Evolutionary conservation across 2,888 invertebrate species (phyloP), one percentile per base, ranked within the genome.

Genomic region (Chelonus formosanus): DNA sequence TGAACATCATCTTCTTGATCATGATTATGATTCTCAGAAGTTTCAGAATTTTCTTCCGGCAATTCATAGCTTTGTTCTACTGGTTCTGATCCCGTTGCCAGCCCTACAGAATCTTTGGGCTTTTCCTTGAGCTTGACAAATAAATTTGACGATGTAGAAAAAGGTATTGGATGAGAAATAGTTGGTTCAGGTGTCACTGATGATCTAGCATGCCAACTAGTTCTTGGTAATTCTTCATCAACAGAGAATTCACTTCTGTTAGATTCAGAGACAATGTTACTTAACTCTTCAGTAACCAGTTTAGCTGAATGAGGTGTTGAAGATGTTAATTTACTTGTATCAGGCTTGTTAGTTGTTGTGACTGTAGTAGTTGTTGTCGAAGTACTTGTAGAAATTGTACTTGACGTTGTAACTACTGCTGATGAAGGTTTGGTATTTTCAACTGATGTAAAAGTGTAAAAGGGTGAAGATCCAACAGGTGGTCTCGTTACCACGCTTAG

Each of bases 171-270:
- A 6, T 67, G 60, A 20, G 54, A 64, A 40, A 68, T 58, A 0
- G 67, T 71, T 1, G 80, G 73, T 54, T 74, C 72, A 2, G 80
- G 76, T 0, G 81, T 82, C 4, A 79, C 73, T 3, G 76, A 72
- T 0, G 72, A 73, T 5, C 75, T 73, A 2, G 75, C 69, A 3
- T 76, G 77, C 76, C 83, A 81, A 35, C 83, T 85, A 48, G 87
- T 88, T 62, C 87, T 85, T 3, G 88, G 88, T 59, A 86, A 86
- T 3, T 84, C 84, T 78, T 89, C 89, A 74, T 89, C 89, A 3
- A 89, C 87, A 61, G 86, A 86, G 69, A 89, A 86, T 67, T 88
- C 88, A 74, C 87, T 88, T 75, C 87, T 87, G 72, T 87, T 89
- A 1, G 87, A 87, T 65, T 87, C 87, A 44, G 88, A 86, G 43